Percentiles rank a stretch among this genome's conserved stretches.
Evolutionary conservation across 2,888 invertebrate genomes (phyloP).

Genomic region (Polydrusus cervinus): DNA sequence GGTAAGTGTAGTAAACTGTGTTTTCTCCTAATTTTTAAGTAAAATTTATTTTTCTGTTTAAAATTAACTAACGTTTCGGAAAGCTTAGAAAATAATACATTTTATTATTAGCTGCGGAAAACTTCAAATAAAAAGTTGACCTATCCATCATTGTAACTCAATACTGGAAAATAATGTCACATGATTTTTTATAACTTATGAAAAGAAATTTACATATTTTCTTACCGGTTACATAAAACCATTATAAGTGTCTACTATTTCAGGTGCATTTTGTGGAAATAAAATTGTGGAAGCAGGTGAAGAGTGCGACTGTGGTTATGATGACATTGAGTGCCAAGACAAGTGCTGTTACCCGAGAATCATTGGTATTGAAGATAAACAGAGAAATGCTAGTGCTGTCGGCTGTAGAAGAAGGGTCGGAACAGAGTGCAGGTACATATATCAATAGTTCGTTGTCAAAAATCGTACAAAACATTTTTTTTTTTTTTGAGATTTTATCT

Average conservation of each 20-base stretch:
- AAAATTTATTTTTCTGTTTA: too few species aligned
- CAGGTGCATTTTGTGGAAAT: slow-evolving; percentile 98
- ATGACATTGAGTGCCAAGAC: slow-evolving; percentile 88
- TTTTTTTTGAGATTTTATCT: too few species aligned
- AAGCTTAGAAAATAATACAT: too few species aligned
- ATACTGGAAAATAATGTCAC: too few species aligned
- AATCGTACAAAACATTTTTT: not conserved
- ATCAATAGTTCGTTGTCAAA: slow-evolving; percentile 18
- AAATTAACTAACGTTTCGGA: too few species aligned
- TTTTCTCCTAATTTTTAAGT: not conserved
- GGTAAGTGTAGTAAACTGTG: slow-evolving; percentile 70
- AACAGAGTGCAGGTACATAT: slow-evolving; percentile 89
- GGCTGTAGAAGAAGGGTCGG: slow-evolving; percentile 86
- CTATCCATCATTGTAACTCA: too few species aligned
- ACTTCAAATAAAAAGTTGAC: too few species aligned
- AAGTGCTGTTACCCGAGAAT: slow-evolving; percentile 95
- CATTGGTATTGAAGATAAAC: slow-evolving; percentile 81
- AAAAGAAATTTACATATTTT: too few species aligned
- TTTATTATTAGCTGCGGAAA: too few species aligned
- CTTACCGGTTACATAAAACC: too few species aligned
- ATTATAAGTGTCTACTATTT: slow-evolving; percentile 42
- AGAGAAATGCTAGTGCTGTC: slow-evolving; percentile 80
- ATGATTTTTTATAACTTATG: too few species aligned
- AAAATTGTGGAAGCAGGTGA: slow-evolving; percentile 98
- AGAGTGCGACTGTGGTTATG: slow-evolving; percentile 98